These are phyloP conservation scores for Drosophila albomicans DNA, from an alignment of 1,140 invertebrate species.

Conservation along the genomic window DNA sequence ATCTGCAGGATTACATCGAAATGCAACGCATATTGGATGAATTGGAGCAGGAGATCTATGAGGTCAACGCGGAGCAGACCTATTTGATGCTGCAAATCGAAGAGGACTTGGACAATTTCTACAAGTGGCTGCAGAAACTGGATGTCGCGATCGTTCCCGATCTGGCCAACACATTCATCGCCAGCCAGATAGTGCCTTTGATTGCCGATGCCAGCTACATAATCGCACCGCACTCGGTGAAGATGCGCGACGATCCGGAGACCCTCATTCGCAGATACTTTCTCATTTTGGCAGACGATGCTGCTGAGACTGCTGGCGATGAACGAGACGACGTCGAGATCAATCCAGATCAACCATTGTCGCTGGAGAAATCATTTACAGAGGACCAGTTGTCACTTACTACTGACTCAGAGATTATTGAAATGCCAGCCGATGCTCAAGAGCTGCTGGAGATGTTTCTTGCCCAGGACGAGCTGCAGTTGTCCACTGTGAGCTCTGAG, in stretches of 20 bases:
- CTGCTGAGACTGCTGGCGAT: constrained; percentile 39
- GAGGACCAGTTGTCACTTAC: background rate
- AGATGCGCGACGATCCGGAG: constrained; percentile 66
- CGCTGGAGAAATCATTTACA: constrained; percentile 32
- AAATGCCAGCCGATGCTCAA: too few species aligned
- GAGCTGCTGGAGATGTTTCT: too few species aligned
- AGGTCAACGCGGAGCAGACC: constrained; percentile 80
- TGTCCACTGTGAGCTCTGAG: too few species aligned
- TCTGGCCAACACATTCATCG: constrained; percentile 61
- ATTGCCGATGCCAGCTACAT: constrained; percentile 60
- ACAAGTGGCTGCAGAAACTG: constrained; percentile 52
- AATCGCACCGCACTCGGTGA: constrained; percentile 63
- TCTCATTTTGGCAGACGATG: constrained; percentile 62
- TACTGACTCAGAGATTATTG: too few species aligned
- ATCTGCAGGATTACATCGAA: constrained; percentile 66
- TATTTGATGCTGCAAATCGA: constrained; percentile 66
- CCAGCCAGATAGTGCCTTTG: constrained; percentile 67
- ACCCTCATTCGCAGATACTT: constrained; percentile 78
- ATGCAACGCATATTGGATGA: constrained; percentile 80
- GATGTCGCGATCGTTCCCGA: constrained; percentile 53
- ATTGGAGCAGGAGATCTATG: constrained; percentile 74
- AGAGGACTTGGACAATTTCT: constrained; percentile 63
- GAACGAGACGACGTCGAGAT: constrained; percentile 60
- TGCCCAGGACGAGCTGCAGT: too few species aligned
- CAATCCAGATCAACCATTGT: constrained; percentile 57